These are phyloP conservation scores for Sebastes vulpes DNA, from an alignment of 2,797 vertebrate species.

Conservation along the genomic window DNA sequence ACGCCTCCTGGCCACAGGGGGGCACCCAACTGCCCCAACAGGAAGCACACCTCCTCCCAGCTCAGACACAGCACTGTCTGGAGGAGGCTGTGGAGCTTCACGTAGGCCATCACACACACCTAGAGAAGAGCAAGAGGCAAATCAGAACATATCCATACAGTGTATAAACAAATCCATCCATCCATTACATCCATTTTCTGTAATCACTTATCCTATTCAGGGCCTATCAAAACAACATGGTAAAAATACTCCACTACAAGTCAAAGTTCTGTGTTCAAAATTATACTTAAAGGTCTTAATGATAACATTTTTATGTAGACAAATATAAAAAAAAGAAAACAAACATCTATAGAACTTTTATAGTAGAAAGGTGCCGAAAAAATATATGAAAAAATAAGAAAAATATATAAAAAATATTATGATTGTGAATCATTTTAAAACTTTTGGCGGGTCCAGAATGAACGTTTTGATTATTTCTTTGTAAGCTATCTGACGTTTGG, in stretches of 20 bases:
- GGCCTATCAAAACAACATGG: not conserved
- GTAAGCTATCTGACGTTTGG: no score
- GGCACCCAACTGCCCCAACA: slow-evolving; percentile 85
- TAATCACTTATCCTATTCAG: no score
- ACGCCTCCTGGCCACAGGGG: slow-evolving; percentile 75
- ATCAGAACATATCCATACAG: not conserved
- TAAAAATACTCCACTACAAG: not conserved
- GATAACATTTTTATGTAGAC: no score
- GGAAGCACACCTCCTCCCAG: slow-evolving; percentile 92
- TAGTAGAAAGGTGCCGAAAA: no score
- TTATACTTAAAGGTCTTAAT: no score
- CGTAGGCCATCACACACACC: slow-evolving; percentile 93
- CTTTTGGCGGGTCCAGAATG: no score
- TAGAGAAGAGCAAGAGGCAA: slow-evolving; percentile 46
- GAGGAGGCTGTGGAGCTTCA: slow-evolving; percentile 95
- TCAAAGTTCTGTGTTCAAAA: not conserved
- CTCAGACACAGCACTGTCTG: slow-evolving; percentile 89
- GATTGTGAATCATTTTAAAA: no score
- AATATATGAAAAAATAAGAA: no score
- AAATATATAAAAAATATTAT: no score
- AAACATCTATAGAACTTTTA: no score
- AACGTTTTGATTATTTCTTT: rapidly evolving
- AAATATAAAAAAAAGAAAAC: no score
- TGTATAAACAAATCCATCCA: not conserved
- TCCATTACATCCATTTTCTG: no score